phyloP scores from a whole-genome alignment of 2,113 vertebrate species.

The Natator depressus region DNA sequence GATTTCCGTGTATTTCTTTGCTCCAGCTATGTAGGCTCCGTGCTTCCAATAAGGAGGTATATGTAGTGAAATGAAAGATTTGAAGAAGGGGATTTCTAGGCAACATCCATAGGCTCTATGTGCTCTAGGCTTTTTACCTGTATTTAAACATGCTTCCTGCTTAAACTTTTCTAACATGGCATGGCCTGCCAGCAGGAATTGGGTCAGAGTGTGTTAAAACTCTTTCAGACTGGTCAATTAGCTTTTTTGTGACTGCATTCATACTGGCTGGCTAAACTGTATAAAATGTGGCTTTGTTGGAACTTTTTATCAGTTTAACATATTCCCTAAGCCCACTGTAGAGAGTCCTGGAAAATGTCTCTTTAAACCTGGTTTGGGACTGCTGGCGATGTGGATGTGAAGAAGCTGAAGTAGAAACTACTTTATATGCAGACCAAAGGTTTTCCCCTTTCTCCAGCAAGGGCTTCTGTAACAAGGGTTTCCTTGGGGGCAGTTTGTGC shows the following conservation, averaged over 20 bases:
- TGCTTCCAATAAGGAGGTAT: rapidly evolving
- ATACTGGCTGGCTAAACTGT: background rate
- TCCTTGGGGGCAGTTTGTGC: background rate
- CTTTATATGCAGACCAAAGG: background rate
- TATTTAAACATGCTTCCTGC: background rate
- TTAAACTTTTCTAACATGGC: background rate
- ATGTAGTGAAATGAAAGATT: rapidly evolving
- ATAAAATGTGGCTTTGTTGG: rapidly evolving
- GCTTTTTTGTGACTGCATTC: background rate
- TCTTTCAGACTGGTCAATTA: background rate
- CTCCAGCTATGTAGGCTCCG: background rate
- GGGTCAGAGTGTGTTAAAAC: background rate
- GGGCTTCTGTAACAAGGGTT: background rate
- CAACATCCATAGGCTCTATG: too few relatives aligned
- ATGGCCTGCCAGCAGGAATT: background rate
- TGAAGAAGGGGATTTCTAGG: background rate
- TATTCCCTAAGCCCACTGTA: background rate
- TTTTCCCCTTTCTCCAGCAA: background rate
- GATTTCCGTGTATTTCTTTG: background rate
- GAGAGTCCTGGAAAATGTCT: background rate
- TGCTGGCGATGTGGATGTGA: background rate
- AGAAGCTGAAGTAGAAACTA: background rate
- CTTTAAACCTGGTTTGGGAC: background rate
- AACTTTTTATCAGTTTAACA: rapidly evolving
- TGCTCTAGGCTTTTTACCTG: background rate